phyloP scores from a whole-genome alignment of 2,113 vertebrate genomes.

The Nanorana parkeri region DNA sequence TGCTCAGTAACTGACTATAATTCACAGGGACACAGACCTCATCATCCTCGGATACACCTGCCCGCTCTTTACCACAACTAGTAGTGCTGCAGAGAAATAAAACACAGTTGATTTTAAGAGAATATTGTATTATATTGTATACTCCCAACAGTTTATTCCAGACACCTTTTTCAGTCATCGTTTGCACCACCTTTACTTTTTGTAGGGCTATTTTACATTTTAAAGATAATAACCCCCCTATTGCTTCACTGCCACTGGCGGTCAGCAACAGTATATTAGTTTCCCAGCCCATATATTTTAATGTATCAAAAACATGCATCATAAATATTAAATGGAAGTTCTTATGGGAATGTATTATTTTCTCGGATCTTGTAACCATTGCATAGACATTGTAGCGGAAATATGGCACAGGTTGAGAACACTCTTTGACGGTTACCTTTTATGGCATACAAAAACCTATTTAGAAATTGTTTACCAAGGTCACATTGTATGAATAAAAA shows the following conservation, averaged over 20 bases:
- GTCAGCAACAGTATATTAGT: conserved; percentile 15
- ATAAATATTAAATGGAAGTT: conserved; percentile 29
- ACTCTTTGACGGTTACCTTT: conserved; percentile 43
- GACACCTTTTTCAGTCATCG: no score
- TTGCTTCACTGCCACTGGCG: conserved; percentile 21
- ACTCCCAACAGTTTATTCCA: no score
- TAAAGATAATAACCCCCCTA: conserved; percentile 23
- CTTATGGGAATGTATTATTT: conserved; percentile 25
- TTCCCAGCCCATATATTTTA: conserved; percentile 38
- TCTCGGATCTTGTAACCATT: conserved; percentile 6
- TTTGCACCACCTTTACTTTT: background rate
- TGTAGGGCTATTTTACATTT: conserved; percentile 21
- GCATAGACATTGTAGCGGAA: conserved; percentile 6
- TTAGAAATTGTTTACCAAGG: conserved; percentile 51
- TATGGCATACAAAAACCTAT: conserved; percentile 43
- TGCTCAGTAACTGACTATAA: no score
- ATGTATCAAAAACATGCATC: conserved; percentile 28
- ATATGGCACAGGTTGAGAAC: conserved; percentile 21
- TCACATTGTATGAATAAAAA: conserved; percentile 50
- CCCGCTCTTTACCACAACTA: no score
- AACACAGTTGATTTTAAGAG: no score
- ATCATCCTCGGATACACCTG: no score
- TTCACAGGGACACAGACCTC: no score
- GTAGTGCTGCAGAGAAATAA: no score
- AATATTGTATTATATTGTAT: no score